Evolutionary conservation across 2,797 vertebrate genomes (phyloP).

Genomic region (Sebastes itinus): DNA sequence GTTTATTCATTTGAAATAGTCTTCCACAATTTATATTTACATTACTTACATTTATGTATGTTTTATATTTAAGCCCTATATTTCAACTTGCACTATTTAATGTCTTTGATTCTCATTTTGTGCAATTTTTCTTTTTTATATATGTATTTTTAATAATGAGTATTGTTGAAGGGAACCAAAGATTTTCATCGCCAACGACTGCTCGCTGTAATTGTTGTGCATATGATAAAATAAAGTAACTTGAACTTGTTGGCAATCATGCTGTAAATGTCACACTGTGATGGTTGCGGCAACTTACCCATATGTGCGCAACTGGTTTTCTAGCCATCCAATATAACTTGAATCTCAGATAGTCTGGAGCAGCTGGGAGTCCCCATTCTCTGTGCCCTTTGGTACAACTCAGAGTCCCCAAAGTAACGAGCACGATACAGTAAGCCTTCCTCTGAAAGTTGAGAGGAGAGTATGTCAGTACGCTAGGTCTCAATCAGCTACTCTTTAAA

Average conservation of each 20-base stretch:
- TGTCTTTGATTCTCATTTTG: too few relatives aligned
- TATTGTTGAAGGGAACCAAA: too few relatives aligned
- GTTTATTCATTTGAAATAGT: too few relatives aligned
- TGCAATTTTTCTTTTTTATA: too few relatives aligned
- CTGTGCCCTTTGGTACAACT: constrained; percentile 95
- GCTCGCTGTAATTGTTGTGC: too few relatives aligned
- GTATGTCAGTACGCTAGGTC: background rate
- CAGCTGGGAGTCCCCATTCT: constrained; percentile 97
- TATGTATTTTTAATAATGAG: too few relatives aligned
- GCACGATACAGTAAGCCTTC: constrained; percentile 97
- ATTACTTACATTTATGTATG: too few relatives aligned
- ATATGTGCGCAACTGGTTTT: constrained; percentile 49
- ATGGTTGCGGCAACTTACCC: constrained; percentile 53
- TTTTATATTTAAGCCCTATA: too few relatives aligned
- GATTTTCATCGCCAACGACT: too few relatives aligned
- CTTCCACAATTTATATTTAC: too few relatives aligned
- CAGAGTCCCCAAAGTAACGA: constrained; percentile 94
- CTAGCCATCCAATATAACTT: constrained; percentile 93
- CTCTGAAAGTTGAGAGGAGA: constrained; percentile 83
- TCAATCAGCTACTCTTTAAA: background rate
- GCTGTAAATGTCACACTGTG: background rate
- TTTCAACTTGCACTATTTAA: too few relatives aligned
- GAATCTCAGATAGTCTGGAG: constrained; percentile 95
- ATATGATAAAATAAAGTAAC: too few relatives aligned
- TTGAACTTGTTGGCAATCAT: background rate